Evolutionary conservation across 2,797 vertebrate genomes (phyloP).

Genomic region (Lutjanus campechanus): DNA sequence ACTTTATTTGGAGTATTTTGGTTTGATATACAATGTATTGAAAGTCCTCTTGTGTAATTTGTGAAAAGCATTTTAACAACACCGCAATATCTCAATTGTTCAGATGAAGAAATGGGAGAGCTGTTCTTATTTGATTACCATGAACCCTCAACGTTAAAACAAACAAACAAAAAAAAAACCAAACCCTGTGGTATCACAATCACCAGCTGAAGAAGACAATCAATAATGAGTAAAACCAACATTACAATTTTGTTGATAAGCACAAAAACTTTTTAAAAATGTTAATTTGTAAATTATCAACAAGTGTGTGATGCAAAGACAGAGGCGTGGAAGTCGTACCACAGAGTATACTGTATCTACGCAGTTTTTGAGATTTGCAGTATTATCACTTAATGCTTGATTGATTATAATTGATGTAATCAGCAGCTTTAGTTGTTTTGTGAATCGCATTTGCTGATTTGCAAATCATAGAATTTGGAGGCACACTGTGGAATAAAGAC

Average conservation of each 20-base stretch:
- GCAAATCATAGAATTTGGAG: neutral
- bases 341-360: neutral
- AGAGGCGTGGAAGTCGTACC: neutral
- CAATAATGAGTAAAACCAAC: neutral
- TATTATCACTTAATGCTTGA: slow-evolving; percentile 19
- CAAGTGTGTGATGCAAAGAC: slow-evolving; percentile 1
- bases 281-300: neutral
- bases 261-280: neutral
- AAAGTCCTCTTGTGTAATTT: neutral
- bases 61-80: neutral
- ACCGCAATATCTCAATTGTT: neutral
- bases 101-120: neutral
- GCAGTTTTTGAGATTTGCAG: neutral
- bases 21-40: neutral
- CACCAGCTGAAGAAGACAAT: neutral
- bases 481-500: neutral
- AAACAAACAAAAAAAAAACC: neutral
- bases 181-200: neutral
- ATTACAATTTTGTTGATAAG: neutral
- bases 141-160: neutral
- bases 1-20: slow-evolving; percentile 4
- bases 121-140: neutral
- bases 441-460: slow-evolving; percentile 14
- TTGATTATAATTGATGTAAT: slow-evolving; percentile 45
- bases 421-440: slow-evolving; percentile 8